Base-by-base conservation (phyloP, 2,888 invertebrate species). In the Psylliodes chrysocephalus region DNA sequence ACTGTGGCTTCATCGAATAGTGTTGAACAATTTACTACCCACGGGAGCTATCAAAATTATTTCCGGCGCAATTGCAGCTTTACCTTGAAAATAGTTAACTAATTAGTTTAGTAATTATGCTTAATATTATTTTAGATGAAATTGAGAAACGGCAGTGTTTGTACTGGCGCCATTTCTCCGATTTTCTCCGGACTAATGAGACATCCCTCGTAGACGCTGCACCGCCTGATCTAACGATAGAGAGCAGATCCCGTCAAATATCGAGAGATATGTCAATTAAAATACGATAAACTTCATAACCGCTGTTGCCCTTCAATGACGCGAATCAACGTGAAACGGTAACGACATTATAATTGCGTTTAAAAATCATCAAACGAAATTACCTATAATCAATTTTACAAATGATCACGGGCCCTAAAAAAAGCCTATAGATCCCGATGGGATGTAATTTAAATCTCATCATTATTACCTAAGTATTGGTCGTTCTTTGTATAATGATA, bases 381-480 rank as follows among this genome's bases (percentile, higher is more conserved):
- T 75, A 73, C 73, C 73, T 73, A 73, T 75, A 75, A 75, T 75
- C 75, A 75, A 75, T 75, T 74, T 73, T 70, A 73, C 70, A 73
- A 67, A 64, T 67, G 67, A 67, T 67, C 66, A 51, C 60, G 42
- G 40, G 60, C 60, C 61, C 55, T 62, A 66, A 68, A 68, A 66
- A 47, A 67, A 53, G 60, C 57, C 66, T 64, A 64, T 67, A 66
- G 66, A 69, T 64, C 66, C 69, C 69, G 64, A 64, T 64, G 66
- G 66, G 69, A 69, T 71, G 70, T 71, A 73, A 74, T 74, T 74
- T 74, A 73, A 73, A 74, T 73, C 74, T 74, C 74, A 74, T 74
- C 74, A 74, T 72, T 73, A 72, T 72, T 73, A 72, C 66, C 61
- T 62, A 63, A 69, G 62, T 60, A 69, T 69, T 56, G 66, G 68